These are phyloP conservation scores for Nannospalax galili DNA, from an alignment of 2,113 vertebrate genomes.

Conservation along the genomic window DNA sequence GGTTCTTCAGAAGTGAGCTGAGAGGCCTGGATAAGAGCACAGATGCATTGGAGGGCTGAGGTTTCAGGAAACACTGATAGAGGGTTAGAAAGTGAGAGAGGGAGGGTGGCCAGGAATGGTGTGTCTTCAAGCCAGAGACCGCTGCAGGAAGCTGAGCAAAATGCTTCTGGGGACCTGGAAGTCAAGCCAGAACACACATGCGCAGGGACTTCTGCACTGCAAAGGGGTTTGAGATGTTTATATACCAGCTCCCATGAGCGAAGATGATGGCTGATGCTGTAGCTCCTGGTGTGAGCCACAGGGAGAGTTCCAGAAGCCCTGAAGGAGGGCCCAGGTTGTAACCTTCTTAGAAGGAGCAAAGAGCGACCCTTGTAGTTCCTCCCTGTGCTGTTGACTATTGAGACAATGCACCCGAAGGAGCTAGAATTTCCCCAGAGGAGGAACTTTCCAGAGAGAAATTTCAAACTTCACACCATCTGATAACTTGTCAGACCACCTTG, in stretches of 20 bases:
- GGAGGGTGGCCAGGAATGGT: too few relatives aligned
- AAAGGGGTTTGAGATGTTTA: neutral
- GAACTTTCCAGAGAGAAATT: too few relatives aligned
- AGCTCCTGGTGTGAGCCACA: neutral
- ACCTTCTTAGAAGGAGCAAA: neutral
- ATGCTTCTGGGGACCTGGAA: neutral
- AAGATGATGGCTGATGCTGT: neutral
- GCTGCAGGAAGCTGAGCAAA: neutral
- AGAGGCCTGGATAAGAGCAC: neutral
- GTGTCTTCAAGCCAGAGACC: too few relatives aligned
- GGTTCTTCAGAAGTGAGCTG: neutral
- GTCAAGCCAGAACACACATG: accelerated
- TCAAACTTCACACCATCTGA: neutral
- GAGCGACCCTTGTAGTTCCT: neutral
- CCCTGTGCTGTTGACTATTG: neutral
- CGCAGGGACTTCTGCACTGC: accelerated
- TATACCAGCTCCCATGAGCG: accelerated
- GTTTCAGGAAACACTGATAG: neutral
- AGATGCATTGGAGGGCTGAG: neutral
- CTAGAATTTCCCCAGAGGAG: neutral
- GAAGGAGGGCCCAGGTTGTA: neutral
- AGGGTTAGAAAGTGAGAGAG: neutral
- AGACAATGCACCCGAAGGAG: neutral
- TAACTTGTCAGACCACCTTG: neutral
- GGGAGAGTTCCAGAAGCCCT: neutral